Conservation (phyloP, 1,140 invertebrate genomes). For the Formica exsecta region DNA sequence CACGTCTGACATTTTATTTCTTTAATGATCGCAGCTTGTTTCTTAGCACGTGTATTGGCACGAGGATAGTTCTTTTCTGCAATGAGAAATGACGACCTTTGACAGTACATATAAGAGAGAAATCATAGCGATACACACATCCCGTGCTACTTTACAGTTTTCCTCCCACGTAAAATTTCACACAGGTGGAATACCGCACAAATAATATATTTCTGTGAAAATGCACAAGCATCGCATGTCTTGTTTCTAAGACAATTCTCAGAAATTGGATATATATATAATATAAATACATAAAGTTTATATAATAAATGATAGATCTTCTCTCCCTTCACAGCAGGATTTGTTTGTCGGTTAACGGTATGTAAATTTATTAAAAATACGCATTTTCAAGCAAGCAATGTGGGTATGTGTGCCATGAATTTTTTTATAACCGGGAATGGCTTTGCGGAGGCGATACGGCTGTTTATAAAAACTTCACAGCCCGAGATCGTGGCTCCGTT, state of each 20-base stretch:
- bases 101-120: constrained; percentile 58
- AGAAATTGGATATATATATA: not conserved
- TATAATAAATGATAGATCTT: not conserved
- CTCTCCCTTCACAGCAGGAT: no score
- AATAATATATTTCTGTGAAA: constrained; percentile 12
- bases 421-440: constrained; percentile 25
- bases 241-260: not conserved
- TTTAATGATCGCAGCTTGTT: constrained; percentile 39
- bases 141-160: not conserved
- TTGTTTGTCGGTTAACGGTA: constrained; percentile 4
- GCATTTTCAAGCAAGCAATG: constrained; percentile 1
- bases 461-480: constrained; percentile 18
- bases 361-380: constrained; percentile 18
- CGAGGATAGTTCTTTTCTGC: constrained; percentile 29
- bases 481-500: not conserved
- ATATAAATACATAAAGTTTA: constrained; percentile 9
- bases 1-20: constrained; percentile 63
- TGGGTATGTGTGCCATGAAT: constrained; percentile 56
- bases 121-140: constrained; percentile 25
- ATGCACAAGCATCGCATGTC: not conserved
- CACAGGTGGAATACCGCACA: constrained; percentile 12
- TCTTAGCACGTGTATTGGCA: constrained; percentile 36
- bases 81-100: constrained; percentile 67
- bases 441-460: not conserved
- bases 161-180: constrained; percentile 43